Evolutionary conservation across 1,140 invertebrate species (phyloP), one percentile per base, ranked within the genome.

Genomic region (Elysia chlorotica): DNA sequence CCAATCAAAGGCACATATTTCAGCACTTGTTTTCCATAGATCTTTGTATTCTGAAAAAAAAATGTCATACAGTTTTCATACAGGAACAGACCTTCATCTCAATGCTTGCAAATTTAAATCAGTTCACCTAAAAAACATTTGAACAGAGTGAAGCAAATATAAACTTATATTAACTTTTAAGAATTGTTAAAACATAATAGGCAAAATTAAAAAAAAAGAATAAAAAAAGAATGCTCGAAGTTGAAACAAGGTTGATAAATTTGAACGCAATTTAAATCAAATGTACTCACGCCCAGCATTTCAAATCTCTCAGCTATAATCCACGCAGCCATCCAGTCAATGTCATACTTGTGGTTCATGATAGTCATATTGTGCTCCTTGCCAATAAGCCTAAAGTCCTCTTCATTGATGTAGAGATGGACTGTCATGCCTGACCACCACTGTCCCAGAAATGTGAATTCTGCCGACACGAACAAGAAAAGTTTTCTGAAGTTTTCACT

Each of bases 281-380:
- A 10, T 48, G n/a, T 25, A 67, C 80, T 73, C 79, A 86, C 86
- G 74, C 86, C 86, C 17, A 87, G 76, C 77, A 86, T 78, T 17
- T 78, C 73, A 65, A 83, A 81, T 71, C 86, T 72, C 68, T 88
- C 86, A 31, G 82, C 76, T 23, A 88, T 65, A 30, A 87, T 79
- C 85, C 85, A 88, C 5, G 84, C 82, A 79, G 86, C 82, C 2
- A 87, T 75, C 87, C 96, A 99, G 86, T 99, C 97, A 68, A 97
- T 92, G 89, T 99, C 96, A 88, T 96, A 98, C 65, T 91, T 92
- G 84, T 99, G 96, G 87, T 99, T 98, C 94, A 98, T 96, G 35
- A 98, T 89, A 36, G 96, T 90, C 80, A 95, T 91, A 21, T 92
- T 93, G 89, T 98, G 95, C 83, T 98, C 95, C 75, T 93, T 93